Base-by-base conservation (phyloP, 2,797 vertebrate species). In the Eulemur rubriventer region DNA sequence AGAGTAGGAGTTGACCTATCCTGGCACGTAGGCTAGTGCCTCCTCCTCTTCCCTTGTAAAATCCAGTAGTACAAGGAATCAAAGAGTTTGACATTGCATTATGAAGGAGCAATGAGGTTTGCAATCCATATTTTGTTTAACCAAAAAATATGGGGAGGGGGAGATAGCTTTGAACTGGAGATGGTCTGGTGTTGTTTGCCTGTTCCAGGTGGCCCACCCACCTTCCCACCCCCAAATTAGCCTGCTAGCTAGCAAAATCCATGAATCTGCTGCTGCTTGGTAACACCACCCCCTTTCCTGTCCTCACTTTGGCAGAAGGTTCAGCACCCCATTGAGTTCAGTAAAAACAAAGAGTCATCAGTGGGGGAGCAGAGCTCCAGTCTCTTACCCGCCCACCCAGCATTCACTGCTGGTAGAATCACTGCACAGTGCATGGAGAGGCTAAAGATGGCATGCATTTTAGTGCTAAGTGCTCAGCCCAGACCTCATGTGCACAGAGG, bases 191-290 rank as follows among this genome's bases (percentile, higher is more conserved):
- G 65, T 75, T 84, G 20, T 43, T 76, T 59, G 89, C 65, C 14
- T 93, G 48, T 80, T 93, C 96, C 96, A 96, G 95, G 96, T 96
- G 97, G 52, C 86, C 96, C 97, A 61, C 96, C 94, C 89, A 91
- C 96, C 12, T 57, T 91, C 16, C 91, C 65, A 30, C 95, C 91
- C 84, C 79, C 76, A 91, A 84, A 93, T 89, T 93, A 91, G 94
- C 93, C 79, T 89, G 78, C 91, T 52, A 63, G 30, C n/a, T 55
- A 96, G 93, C 89, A 69, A 83, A 95, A 78, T 89, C 94, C 41
- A 38, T 41, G 87, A 89, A 65, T 95, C 75, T 57, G 28, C 82
- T 43, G 91, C 95, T 95, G 93, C 97, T 81, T 97, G 97, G 95
- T 94, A 97, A 97, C 97, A 94, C 95, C 91, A 43, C 96, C 96